These are phyloP conservation scores for Cyclophora punctaria DNA, from an alignment of 2,888 invertebrate genomes.

Conservation along the genomic window DNA sequence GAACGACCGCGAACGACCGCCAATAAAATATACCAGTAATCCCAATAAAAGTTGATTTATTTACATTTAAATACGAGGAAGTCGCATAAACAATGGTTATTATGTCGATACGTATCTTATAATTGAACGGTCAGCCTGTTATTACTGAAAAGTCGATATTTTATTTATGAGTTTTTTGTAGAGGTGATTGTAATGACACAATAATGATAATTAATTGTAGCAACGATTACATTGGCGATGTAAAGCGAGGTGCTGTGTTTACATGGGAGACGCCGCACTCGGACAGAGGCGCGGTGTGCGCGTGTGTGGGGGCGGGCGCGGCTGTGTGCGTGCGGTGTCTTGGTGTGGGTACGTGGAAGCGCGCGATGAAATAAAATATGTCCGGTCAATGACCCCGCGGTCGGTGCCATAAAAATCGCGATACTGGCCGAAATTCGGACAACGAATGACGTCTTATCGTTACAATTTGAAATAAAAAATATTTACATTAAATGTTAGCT, in stretches of 20 bases:
- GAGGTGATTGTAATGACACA: conserved; percentile 29
- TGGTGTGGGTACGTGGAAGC: conserved; percentile 71
- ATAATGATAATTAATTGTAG: conserved; percentile 48
- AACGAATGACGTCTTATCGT: conserved; percentile 32
- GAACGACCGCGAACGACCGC: conserved; percentile 30
- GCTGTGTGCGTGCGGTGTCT: conserved; percentile 52
- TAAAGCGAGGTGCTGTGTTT: conserved; percentile 44
- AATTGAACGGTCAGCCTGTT: conserved; percentile 1
- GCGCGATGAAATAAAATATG: conserved; percentile 76
- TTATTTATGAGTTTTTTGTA: conserved; percentile 24
- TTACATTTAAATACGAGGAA: conserved; percentile 13
- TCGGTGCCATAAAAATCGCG: conserved; percentile 74
- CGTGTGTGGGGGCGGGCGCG: conserved; percentile 49
- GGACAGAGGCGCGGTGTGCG: conserved; percentile 45
- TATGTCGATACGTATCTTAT: conserved; percentile 3
- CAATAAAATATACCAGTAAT: conserved; percentile 9
- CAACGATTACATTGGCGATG: conserved; percentile 53
- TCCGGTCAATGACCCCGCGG: conserved; percentile 72
- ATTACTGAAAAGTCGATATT: background rate
- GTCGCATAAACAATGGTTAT: conserved; percentile 17
- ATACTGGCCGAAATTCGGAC: conserved; percentile 69
- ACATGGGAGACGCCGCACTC: conserved; percentile 63
- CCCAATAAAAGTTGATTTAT: too few relatives aligned
- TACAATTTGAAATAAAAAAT: background rate
- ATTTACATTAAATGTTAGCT: background rate